Evolutionary conservation across 2,888 invertebrate genomes (phyloP), one percentile per base, ranked within the genome.

Genomic region (Epistrophe eligans): DNA sequence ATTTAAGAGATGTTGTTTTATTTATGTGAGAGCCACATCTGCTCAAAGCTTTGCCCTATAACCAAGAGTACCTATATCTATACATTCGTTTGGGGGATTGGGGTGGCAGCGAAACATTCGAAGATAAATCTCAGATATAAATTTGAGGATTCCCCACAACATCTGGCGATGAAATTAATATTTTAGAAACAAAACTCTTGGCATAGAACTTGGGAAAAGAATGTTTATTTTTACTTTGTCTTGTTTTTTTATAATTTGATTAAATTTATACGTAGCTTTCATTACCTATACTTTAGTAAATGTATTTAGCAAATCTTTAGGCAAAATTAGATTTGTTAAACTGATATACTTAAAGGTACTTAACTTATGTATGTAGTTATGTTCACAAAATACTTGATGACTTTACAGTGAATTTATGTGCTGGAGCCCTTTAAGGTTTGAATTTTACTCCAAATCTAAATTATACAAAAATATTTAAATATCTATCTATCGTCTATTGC

Each of bases 111-210:
- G 40, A 43, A 43, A 62, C 43, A 43, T 40, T 62, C 15, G 35
- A 24, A 62, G 1, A 62, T 43, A 62, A 62, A 40, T 40, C 40
- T 40, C 1, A 24, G 24, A 62, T 40, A 60, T 60, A 60, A 40
- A 60, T 60, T 40, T 40, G 40, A 19, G 60, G 60, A 60, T 60
- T 60, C 40, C 40, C 19, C 38, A 60, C 60, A 60, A 60, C 40
- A 60, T 13, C 40, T 40, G 24, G 40, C 15, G 15, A 24, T 62
- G 24, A 15, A 40, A 60, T 60, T 60, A 60, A 60, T 24, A 62
- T 40, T 43, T 60, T 40, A 19, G 38, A 62, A 24, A 62, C 8
- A 10, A 2, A 24, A 24, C 43, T 62, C 24, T 62, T 62, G 62
- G 15, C 40, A 43, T 15, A 24, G 62, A 60, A 60, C 3, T 24